Evolutionary conservation across 2,888 invertebrate species (phyloP), one percentile per base, ranked within the genome.

Genomic region (Hylaea fasciaria): DNA sequence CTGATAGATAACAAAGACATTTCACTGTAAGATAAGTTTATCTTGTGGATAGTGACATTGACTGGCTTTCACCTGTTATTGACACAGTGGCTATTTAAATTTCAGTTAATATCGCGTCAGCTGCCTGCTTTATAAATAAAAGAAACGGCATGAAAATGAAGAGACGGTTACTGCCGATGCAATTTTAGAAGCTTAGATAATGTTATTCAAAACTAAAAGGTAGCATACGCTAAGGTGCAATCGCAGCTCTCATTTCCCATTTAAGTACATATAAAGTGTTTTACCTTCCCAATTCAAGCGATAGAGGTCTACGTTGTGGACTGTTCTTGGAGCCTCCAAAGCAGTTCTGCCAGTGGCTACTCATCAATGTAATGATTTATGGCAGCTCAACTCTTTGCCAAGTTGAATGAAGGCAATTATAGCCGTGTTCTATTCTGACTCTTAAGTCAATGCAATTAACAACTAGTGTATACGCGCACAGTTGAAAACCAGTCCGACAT

Each of bases 1-100:
- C 41, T 55, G 41, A 44, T 12, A 60, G 50, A 50, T 60, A 60
- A 32, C 53, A 13, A 32, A 37, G 16, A 60, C 60, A 32, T 40
- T 40, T 49, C 40, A 13, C 28, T 46, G 44, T 45, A 39, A 43
- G 45, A 45, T 40, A 49, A 40, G 45, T 55, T 54, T 54, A 54
- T 54, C 59, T 45, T 1, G 49, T 29, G 16, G 41, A 22, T 43
- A 51, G 14, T 50, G 50, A 40, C 22, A 46, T 17, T 46, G 40
- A 52, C 12, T 39, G 12, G n/a, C 29, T 46, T 50, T 41, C 55
- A 60, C 54, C 60, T 54, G 54, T 13, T 40, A 32, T 49, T 40
- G 13, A 45, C 12, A 29, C 37, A 43, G 47, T 12, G 17, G 32
- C n/a, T 41, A 44, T 54, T 49, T 49, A 32, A 29, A 22, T 45